Conservation (phyloP, 2,113 vertebrate species). For the Festucalex cinctus region DNA sequence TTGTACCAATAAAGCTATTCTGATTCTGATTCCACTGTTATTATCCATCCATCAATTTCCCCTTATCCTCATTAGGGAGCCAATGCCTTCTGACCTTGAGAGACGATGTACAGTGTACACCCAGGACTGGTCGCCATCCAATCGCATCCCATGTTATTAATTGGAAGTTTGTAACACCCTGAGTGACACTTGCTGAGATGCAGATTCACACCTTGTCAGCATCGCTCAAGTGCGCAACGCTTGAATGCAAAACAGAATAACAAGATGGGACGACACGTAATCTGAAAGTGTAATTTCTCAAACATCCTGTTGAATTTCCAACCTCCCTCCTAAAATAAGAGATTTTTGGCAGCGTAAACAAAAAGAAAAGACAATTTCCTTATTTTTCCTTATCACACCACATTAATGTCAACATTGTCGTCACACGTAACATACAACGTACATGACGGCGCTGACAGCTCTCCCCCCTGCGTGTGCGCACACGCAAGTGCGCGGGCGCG, state of each 20-base stretch:
- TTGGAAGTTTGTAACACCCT: constrained; percentile 2
- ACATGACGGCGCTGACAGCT: constrained; percentile 61
- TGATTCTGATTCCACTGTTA: no score
- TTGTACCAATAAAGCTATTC: no score
- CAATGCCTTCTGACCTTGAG: not conserved
- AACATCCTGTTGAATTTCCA: constrained; percentile 68
- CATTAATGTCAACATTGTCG: constrained; percentile 55
- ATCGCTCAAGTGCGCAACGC: constrained; percentile 38
- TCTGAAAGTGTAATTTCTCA: constrained; percentile 70
- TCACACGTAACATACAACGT: constrained; percentile 51
- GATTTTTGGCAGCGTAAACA: constrained; percentile 19
- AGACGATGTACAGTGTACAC: not conserved
- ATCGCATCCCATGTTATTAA: not conserved
- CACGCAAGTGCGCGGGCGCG: not conserved
- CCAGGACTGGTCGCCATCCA: not conserved
- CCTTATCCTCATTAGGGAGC: not conserved
- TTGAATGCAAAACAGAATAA: constrained; percentile 61
- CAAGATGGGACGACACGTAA: constrained; percentile 65
- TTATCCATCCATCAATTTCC: not conserved
- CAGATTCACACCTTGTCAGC: constrained; percentile 45
- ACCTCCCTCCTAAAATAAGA: constrained; percentile 47
- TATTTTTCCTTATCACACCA: constrained; percentile 35
- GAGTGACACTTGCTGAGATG: constrained; percentile 56
- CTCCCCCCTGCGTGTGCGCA: not conserved
- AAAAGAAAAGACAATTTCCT: constrained; percentile 17